Percentiles rank a stretch among this genome's conserved stretches.
These are phyloP conservation scores for Ctenopoma kingsleyae DNA, from an alignment of 2,797 vertebrate species.

Conservation along the genomic window DNA sequence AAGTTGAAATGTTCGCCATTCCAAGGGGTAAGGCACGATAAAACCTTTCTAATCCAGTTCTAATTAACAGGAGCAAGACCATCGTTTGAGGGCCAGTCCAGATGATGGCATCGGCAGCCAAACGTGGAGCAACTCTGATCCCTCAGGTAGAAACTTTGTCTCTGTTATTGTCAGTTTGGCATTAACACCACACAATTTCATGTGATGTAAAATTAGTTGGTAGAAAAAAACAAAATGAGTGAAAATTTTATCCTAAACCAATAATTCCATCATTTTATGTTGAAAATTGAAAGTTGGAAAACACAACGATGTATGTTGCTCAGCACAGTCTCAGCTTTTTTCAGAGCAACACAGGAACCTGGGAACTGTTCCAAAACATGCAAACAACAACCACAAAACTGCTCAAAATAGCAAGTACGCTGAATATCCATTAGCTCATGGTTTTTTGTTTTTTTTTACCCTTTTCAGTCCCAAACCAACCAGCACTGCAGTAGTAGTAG, in stretches of 20 bases:
- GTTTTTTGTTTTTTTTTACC: background rate
- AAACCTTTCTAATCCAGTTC: conserved; percentile 67
- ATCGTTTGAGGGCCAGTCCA: conserved; percentile 86
- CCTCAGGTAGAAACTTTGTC: conserved; percentile 86
- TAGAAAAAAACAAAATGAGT: background rate
- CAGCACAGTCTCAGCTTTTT: background rate
- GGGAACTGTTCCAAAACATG: conserved; percentile 2
- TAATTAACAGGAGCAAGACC: conserved; percentile 83
- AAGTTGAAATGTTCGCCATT: conserved; percentile 75
- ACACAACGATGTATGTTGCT: no score
- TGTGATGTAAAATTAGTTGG: background rate
- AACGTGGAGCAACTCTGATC: conserved; percentile 86
- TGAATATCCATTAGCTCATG: conserved; percentile 1
- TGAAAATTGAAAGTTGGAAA: background rate
- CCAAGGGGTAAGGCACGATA: conserved; percentile 44
- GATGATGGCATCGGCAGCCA: conserved; percentile 92
- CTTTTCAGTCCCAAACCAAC: background rate
- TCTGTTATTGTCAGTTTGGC: background rate
- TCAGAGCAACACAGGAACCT: background rate
- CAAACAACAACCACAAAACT: conserved; percentile 6
- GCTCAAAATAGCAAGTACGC: background rate
- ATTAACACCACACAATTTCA: background rate
- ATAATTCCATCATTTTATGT: background rate
- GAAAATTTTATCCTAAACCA: background rate
- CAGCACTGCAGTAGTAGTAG: background rate